Conservation (phyloP, 2,797 vertebrate genomes). For the Acomys russatus region DNA sequence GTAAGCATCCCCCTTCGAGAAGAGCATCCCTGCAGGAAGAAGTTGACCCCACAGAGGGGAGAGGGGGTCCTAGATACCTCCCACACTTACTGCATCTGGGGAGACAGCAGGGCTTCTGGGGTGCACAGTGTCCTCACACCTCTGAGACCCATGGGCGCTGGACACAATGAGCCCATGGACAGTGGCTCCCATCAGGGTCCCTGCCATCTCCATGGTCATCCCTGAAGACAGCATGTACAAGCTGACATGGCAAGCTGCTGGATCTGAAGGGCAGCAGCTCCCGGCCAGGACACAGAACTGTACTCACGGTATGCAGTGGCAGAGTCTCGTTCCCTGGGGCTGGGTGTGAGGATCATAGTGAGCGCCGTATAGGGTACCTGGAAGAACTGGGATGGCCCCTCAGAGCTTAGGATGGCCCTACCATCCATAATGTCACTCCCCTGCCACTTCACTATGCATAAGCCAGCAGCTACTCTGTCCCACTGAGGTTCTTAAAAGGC, state of each 20-base stretch:
- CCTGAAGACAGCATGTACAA: conserved; percentile 87
- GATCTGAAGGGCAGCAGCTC: neutral
- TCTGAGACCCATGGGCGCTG: conserved; percentile 91
- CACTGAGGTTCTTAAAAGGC: rapidly evolving
- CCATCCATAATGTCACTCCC: neutral
- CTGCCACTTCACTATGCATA: neutral
- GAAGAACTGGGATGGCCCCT: conserved; percentile 90
- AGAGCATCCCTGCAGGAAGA: neutral
- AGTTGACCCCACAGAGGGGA: neutral
- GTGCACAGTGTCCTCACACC: conserved; percentile 84
- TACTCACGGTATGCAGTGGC: conserved; percentile 97
- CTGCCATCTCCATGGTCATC: conserved; percentile 97
- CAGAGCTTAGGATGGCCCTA: neutral
- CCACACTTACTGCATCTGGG: conserved; percentile 91
- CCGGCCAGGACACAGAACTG: rapidly evolving
- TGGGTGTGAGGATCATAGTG: conserved; percentile 97
- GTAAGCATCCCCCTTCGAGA: neutral
- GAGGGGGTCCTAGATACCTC: rapidly evolving
- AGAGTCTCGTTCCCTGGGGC: conserved; percentile 96
- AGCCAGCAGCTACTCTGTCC: neutral
- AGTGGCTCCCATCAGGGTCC: conserved; percentile 95
- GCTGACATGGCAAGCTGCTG: neutral
- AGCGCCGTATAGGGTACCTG: conserved; percentile 98
- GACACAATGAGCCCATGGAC: conserved; percentile 97
- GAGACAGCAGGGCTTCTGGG: conserved; percentile 87